These are phyloP conservation scores for Dicentrarchus labrax DNA, from an alignment of 2,113 vertebrate species.

Conservation along the genomic window DNA sequence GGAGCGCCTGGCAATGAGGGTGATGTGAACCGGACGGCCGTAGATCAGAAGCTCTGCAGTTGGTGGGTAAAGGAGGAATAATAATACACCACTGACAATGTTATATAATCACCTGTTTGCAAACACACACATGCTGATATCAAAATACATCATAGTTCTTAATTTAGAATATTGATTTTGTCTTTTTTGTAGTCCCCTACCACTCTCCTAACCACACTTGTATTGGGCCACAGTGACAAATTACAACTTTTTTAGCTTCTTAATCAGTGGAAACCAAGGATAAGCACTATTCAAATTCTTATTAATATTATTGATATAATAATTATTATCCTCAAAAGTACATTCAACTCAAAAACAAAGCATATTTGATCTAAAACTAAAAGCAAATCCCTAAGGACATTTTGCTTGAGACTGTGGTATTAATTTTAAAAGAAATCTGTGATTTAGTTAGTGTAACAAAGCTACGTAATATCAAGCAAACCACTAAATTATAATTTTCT, in stretches of 20 bases:
- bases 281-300: too few relatives aligned
- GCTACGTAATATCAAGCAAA: background rate
- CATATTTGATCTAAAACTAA: too few relatives aligned
- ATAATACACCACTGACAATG: background rate
- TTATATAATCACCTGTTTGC: background rate
- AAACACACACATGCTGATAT: background rate
- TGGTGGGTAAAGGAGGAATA: conserved; percentile 82
- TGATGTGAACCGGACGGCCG: conserved; percentile 94
- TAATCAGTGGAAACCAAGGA: background rate
- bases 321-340: too few relatives aligned
- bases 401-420: too few relatives aligned
- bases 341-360: too few relatives aligned
- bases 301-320: too few relatives aligned
- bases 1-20: conserved; percentile 96
- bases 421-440: too few relatives aligned
- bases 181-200: background rate
- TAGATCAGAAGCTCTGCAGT: conserved; percentile 94
- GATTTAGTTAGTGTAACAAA: too few relatives aligned
- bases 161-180: background rate
- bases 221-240: background rate
- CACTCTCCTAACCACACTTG: background rate
- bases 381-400: too few relatives aligned
- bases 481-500: background rate
- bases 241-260: background rate
- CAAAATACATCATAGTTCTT: background rate